A percentile compares a stretch with the other conserved stretches of the same genome.
phyloP scores from a whole-genome alignment of 1,140 invertebrate species.

The Conus betulinus region DNA sequence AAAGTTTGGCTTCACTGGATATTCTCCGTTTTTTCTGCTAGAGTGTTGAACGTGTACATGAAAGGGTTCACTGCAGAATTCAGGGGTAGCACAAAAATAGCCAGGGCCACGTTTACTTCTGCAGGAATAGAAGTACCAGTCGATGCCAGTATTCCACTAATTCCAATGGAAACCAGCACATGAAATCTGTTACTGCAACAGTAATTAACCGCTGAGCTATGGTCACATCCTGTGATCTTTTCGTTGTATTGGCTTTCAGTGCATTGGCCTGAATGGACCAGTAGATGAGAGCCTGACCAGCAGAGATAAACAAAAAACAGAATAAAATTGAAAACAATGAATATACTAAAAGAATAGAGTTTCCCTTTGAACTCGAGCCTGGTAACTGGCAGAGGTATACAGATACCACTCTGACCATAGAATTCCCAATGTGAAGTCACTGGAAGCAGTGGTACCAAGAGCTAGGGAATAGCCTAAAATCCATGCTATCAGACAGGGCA shows the following conservation, averaged over 20 bases:
- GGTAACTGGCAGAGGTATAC: conserved; percentile 52
- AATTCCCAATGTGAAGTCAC: conserved; percentile 37
- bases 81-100: conserved; percentile 52
- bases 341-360: conserved; percentile 48
- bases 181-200: conserved; percentile 41
- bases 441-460: conserved; percentile 37
- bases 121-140: conserved; percentile 41
- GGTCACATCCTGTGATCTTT: conserved; percentile 20
- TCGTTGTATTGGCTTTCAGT: not conserved
- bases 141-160: conserved; percentile 41
- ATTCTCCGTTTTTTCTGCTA: conserved; percentile 11
- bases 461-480: conserved; percentile 35
- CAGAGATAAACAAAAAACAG: conserved; percentile 44
- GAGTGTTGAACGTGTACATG: conserved; percentile 47
- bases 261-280: conserved; percentile 31
- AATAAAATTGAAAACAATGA: conserved; percentile 51
- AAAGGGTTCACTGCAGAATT: conserved; percentile 58
- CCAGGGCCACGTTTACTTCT: conserved; percentile 50
- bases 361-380: conserved; percentile 32
- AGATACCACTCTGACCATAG: conserved; percentile 50
- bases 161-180: conserved; percentile 35
- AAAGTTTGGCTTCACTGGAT: not conserved
- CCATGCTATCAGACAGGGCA: conserved; percentile 26
- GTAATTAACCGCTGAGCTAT: conserved; percentile 44
- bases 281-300: conserved; percentile 43